A percentile compares a stretch with the other conserved stretches of the same genome.
Conservation (phyloP, 1,140 invertebrate genomes). For the Araneus ventricosus region DNA sequence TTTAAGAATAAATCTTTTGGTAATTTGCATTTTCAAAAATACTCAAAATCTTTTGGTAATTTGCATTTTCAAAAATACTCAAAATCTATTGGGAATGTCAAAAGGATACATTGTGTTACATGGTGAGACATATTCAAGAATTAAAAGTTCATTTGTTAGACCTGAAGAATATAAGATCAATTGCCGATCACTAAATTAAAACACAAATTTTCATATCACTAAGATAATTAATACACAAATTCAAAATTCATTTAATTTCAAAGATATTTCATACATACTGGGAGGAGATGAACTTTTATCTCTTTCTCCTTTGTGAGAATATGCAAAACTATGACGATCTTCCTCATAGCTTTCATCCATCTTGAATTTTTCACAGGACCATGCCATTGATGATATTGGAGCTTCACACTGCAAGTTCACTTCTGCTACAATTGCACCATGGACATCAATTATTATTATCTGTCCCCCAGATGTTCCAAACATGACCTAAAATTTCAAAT, state of each 20-base stretch:
- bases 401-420: conserved; percentile 89
- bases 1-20: no score
- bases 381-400: conserved; percentile 92
- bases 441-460: conserved; percentile 97
- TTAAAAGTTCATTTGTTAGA: no score
- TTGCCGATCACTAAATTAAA: no score
- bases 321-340: conserved; percentile 72
- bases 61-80: no score
- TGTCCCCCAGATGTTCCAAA: conserved; percentile 96
- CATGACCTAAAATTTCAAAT: conserved; percentile 85
- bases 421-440: conserved; percentile 96
- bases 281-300: not conserved
- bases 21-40: no score
- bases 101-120: no score
- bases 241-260: no score
- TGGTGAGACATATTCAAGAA: not conserved
- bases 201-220: no score
- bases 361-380: conserved; percentile 98
- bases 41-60: no score
- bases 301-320: conserved; percentile 53
- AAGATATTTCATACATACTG: not conserved
- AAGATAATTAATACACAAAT: no score
- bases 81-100: no score
- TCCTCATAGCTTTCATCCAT: conserved; percentile 95
- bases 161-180: no score